phyloP scores from a whole-genome alignment of 2,113 vertebrate species.

The Smithornis capensis region DNA sequence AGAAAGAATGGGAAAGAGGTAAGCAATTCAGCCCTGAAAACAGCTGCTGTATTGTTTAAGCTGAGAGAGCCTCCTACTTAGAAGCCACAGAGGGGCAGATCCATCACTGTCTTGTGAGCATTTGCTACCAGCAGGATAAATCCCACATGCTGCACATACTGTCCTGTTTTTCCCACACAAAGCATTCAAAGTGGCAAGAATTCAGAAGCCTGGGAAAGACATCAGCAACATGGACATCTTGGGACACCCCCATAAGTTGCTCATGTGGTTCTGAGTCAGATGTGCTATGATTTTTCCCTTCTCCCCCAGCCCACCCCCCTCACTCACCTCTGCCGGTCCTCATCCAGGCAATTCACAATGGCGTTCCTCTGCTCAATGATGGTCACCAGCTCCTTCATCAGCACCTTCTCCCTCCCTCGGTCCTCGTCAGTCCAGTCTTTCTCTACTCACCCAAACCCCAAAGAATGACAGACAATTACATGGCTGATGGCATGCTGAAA shows the following conservation, averaged over 20 bases:
- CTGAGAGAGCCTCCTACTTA: background rate
- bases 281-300: background rate
- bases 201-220: background rate
- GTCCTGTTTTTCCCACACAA: background rate
- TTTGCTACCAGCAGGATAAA: background rate
- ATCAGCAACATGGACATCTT: background rate
- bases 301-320: background rate
- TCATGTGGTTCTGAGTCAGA: background rate
- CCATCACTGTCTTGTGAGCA: background rate
- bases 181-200: background rate
- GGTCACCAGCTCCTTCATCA: slow-evolving; percentile 86
- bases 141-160: background rate
- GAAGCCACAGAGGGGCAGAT: background rate
- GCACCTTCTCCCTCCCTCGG: slow-evolving; percentile 78
- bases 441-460: slow-evolving; percentile 69
- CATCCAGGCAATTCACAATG: slow-evolving; percentile 88
- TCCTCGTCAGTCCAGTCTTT: slow-evolving; percentile 86
- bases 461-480: background rate
- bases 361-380: slow-evolving; percentile 91
- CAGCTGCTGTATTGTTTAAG: background rate
- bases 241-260: background rate
- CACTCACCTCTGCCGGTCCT: slow-evolving; percentile 91
- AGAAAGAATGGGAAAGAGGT: slow-evolving; percentile 49
- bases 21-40: background rate
- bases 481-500: background rate